These are phyloP conservation scores for Hapalemur alaotrensis DNA, from an alignment of 2,797 vertebrate species.

Conservation along the genomic window DNA sequence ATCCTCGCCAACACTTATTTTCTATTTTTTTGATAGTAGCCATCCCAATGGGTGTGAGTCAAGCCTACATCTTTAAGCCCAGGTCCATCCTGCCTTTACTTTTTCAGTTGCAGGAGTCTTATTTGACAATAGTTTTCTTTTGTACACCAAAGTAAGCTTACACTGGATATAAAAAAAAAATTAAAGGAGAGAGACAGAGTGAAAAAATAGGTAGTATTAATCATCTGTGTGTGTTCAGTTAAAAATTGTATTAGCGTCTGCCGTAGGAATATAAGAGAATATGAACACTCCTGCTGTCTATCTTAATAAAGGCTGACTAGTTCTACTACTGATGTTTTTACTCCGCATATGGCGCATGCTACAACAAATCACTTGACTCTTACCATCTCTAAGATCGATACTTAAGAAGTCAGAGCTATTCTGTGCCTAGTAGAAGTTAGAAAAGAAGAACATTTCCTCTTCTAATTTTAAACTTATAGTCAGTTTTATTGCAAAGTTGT, in stretches of 20 bases:
- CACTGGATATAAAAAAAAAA: neutral
- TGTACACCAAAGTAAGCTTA: neutral
- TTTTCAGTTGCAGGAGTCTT: neutral
- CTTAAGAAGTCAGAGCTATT: neutral
- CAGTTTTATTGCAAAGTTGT: neutral
- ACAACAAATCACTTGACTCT: neutral
- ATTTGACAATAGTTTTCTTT: neutral
- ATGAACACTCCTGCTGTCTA: neutral
- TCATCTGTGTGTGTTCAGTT: neutral
- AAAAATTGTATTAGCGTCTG: neutral
- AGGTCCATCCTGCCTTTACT: neutral
- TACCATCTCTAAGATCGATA: neutral
- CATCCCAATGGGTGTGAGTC: neutral
- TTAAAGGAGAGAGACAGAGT: neutral
- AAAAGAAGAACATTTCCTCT: neutral
- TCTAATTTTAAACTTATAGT: neutral
- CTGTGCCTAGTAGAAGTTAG: neutral
- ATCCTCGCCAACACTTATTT: neutral
- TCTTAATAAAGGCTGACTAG: neutral
- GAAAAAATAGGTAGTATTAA: neutral
- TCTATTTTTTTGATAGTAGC: neutral
- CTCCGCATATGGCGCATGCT: neutral
- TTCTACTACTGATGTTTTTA: constrained; percentile 15
- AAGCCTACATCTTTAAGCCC: neutral
- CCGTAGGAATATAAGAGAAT: neutral